Percentiles rank a stretch among this genome's conserved stretches.
phyloP scores from a whole-genome alignment of 1,140 invertebrate species.

The Tachypleus tridentatus region DNA sequence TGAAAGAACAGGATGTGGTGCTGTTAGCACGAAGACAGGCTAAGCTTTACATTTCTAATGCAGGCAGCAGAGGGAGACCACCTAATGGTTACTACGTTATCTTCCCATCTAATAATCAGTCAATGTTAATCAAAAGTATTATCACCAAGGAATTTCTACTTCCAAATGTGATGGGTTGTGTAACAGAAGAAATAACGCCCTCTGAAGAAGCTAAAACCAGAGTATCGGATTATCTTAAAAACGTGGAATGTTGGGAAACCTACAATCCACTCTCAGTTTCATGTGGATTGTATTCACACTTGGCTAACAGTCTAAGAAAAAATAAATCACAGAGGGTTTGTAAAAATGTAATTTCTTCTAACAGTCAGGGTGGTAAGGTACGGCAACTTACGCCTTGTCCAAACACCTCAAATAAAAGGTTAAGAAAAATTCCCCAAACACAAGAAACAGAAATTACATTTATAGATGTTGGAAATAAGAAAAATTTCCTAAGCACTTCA shows the following conservation, averaged over 20 bases:
- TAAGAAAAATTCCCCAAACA: too few relatives aligned
- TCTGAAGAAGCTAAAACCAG: conserved; percentile 3
- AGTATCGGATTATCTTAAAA: neutral
- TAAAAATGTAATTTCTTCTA: too few relatives aligned
- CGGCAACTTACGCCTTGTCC: too few relatives aligned
- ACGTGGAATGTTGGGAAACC: conserved; percentile 1
- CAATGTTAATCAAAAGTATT: conserved; percentile 7
- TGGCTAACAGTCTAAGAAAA: neutral
- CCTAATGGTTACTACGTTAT: conserved; percentile 4
- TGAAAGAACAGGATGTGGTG: conserved; percentile 4
- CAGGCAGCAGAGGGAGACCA: neutral
- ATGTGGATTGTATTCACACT: conserved; percentile 5
- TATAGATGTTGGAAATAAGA: too few relatives aligned
- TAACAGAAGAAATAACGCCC: conserved; percentile 2
- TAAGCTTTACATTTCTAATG: too few relatives aligned
- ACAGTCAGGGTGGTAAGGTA: too few relatives aligned
- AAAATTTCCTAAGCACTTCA: too few relatives aligned
- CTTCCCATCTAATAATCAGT: conserved; percentile 5
- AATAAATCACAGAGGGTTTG: too few relatives aligned
- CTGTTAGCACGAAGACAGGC: conserved; percentile 4
- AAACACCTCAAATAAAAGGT: too few relatives aligned
- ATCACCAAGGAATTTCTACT: conserved; percentile 9
- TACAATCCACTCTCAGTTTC: conserved; percentile 9
- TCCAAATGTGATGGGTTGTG: neutral
- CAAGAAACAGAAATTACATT: too few relatives aligned